Evolutionary conservation across 37 sponge, comb jelly and placozoan genomes (phyloP), one percentile per base, ranked within the genome.

Genomic region (Sycon ciliatum): DNA sequence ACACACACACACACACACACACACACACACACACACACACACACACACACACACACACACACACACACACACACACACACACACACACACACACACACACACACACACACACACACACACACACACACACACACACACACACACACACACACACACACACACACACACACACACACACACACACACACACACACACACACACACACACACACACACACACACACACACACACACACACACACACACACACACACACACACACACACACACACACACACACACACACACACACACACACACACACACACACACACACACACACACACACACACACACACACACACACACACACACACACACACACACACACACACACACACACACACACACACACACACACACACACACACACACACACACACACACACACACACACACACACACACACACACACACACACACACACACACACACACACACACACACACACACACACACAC

Each of bases 11-110:
- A 42, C 49, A 13, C 13, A 42, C 49, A 42, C 49, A 42, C 49
- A 42, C 49, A 42, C 49, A 42, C 49, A 42, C 49, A 42, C 49
- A 42, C 49, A 42, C 49, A 42, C 49, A 42, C 49, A 42, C 49
- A 42, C 49, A 42, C 49, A 42, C 49, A 42, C 49, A 42, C 49
- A 42, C 49, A 42, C 49, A 42, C 49, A 42, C 49, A 42, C 49
- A 42, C 49, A 42, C 49, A 42, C 49, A 42, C 49, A 42, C 49
- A 42, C 49, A 42, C 49, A 42, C 49, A 42, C 49, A 42, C 49
- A 42, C 49, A 42, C 49, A 42, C 49, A 42, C 49, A 42, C 49
- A 42, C 49, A 42, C 49, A 13, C 49, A 42, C 49, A 42, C 49
- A 42, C 49, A 42, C 49, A 42, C 49, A 42, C 49, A 42, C 49